Percentiles rank a stretch among this genome's conserved stretches.
These are phyloP conservation scores for Anableps anableps DNA, from an alignment of 2,797 vertebrate species.

Conservation along the genomic window DNA sequence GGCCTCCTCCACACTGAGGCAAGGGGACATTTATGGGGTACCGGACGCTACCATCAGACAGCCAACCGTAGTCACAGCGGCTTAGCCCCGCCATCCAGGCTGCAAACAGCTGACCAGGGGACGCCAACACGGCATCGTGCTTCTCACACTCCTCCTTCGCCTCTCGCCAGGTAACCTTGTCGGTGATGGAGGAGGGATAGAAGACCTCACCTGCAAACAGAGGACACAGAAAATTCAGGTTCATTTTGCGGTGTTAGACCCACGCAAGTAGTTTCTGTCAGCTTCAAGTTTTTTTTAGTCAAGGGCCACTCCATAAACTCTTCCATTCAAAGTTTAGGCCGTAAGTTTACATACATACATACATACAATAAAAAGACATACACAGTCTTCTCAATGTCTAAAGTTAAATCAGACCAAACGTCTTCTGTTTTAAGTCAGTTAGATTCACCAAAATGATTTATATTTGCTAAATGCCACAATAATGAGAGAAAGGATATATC, in stretches of 20 bases:
- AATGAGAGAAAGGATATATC: too few relatives aligned
- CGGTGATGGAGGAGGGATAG: constrained; percentile 68
- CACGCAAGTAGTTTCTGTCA: not conserved
- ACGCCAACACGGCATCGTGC: constrained; percentile 79
- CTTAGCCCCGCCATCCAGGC: constrained; percentile 92
- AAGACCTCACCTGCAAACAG: constrained; percentile 86
- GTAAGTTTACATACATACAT: too few relatives aligned
- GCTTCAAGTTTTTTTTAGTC: not conserved
- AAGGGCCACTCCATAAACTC: not conserved
- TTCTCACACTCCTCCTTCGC: constrained; percentile 79
- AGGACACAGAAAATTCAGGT: not conserved
- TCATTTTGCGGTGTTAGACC: not conserved
- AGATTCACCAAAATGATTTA: too few relatives aligned
- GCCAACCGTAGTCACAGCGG: constrained; percentile 93
- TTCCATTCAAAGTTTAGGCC: not conserved
- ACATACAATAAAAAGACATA: too few relatives aligned
- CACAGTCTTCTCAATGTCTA: too few relatives aligned
- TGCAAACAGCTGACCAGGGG: constrained; percentile 88
- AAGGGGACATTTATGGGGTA: constrained; percentile 89
- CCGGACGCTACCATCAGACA: constrained; percentile 91
- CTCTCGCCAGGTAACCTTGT: constrained; percentile 85
- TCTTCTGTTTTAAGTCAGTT: too few relatives aligned
- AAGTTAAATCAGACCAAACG: too few relatives aligned
- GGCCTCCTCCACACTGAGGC: constrained; percentile 91
- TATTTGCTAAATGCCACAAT: too few relatives aligned